Evolutionary conservation across 2,797 vertebrate genomes (phyloP), one percentile per base, ranked within the genome.

Genomic region (Phaenicophaeus curvirostris): DNA sequence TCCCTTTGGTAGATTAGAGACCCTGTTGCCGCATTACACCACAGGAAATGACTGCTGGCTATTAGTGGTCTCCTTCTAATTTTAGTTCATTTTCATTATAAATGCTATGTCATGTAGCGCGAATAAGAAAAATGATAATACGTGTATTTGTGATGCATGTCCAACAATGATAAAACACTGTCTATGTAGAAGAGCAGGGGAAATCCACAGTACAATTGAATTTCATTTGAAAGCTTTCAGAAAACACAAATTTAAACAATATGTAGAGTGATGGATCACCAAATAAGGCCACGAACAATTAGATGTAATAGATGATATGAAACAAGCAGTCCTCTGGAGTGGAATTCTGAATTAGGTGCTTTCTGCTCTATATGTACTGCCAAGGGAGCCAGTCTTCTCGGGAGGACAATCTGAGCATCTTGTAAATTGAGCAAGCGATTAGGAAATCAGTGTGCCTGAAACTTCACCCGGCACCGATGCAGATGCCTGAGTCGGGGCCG

Each of bases 191-290:
- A 75, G 58, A 78, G 25, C 9, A 44, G 7, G 35, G 46, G 63
- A 89, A 35, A 88, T 87, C 85, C 20, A 7, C 24, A 80, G 28
- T 75, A 76, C 86, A 69, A 83, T 33, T 83, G 61, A 31, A 72
- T 96, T 93, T 93, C 53, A 58, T 87, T 74, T 57, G 17, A 89
- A 30, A 94, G 19, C 54, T 63, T 94, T 93, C 85, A 95, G 84
- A 95, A 97, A 95, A 53, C 35, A 86, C 66, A 93, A 85, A 79
- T 78, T 84, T 84, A 81, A 33, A 53, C 78, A 91, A 57, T 50
- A 92, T 37, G 59, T 67, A 83, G 42, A 91, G 48, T 57, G 81
- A 89, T 39, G 65, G 42, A 85, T 72, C 54, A 53, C 66, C 58
- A 82, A 82, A 87, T 46, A 89, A 82, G 51, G 71, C 33, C 80